Percentiles rank a stretch among this genome's conserved stretches.
phyloP scores from a whole-genome alignment of 92 coral and sea anemone genomes.

The Actinernus sp. region DNA sequence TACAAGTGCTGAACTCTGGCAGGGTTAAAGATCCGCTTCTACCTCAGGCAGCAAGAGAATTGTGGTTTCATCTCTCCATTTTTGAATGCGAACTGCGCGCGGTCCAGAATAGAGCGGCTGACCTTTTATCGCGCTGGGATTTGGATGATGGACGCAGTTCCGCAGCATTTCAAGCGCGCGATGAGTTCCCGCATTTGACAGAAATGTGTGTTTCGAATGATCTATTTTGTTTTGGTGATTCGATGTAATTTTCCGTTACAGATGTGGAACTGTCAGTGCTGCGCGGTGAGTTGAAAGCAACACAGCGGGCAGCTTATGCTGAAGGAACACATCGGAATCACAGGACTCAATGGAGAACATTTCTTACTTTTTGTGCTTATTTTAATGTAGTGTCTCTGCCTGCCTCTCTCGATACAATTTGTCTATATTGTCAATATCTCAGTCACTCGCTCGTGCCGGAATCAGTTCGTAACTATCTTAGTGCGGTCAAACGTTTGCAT shows the following conservation, averaged over 20 bases:
- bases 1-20: slow-evolving; percentile 14
- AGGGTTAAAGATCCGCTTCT: slow-evolving; percentile 13
- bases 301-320: neutral
- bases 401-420: slow-evolving; percentile 7
- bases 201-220: too few relatives aligned
- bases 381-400: slow-evolving; percentile 5
- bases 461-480: slow-evolving; percentile 19
- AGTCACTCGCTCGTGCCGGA: slow-evolving; percentile 14
- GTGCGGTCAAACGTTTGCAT: slow-evolving; percentile 24
- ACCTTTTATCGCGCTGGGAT: slow-evolving; percentile 24
- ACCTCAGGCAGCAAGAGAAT: slow-evolving; percentile 8
- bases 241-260: neutral
- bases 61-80: too few relatives aligned
- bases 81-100: too few relatives aligned
- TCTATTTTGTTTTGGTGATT: too few relatives aligned
- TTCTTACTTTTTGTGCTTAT: slow-evolving; percentile 13
- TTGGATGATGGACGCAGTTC: too few relatives aligned
- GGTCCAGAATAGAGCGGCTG: slow-evolving; percentile 6
- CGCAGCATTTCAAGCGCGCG: too few relatives aligned
- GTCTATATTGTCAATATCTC: slow-evolving; percentile 13
- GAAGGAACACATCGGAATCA: neutral
- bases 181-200: too few relatives aligned
- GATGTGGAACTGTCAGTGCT: neutral
- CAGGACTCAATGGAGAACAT: slow-evolving; percentile 10
- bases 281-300: neutral